Evolutionary conservation across 2,888 invertebrate genomes (phyloP).

Genomic region (Agrotis segetum): DNA sequence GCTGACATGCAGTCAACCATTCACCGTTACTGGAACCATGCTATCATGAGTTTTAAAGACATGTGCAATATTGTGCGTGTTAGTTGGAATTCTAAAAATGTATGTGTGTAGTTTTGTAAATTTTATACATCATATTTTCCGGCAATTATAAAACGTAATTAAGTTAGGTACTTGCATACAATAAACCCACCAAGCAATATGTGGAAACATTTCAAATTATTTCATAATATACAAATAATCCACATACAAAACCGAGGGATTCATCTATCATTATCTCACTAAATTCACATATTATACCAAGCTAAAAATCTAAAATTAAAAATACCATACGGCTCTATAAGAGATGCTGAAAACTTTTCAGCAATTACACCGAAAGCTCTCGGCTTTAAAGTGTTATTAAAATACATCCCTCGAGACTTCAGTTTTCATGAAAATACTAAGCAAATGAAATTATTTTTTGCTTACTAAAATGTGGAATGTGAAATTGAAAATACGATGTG

Average conservation of each 20-base stretch:
- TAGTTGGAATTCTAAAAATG: too few relatives aligned
- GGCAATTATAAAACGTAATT: too few relatives aligned
- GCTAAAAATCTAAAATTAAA: conserved; percentile 30
- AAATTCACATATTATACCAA: not conserved
- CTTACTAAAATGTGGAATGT: conserved; percentile 44
- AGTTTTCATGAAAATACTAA: conserved; percentile 56
- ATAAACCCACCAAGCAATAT: too few relatives aligned
- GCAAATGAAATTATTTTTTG: conserved; percentile 59
- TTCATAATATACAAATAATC: not conserved
- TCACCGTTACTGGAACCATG: too few relatives aligned
- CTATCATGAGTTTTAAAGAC: too few relatives aligned
- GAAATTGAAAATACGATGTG: conserved; percentile 48
- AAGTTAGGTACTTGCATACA: too few relatives aligned
- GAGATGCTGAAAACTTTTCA: conserved; percentile 57
- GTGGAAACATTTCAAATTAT: too few relatives aligned
- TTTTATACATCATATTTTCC: too few relatives aligned
- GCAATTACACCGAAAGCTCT: conserved; percentile 71
- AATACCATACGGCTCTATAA: conserved; percentile 28
- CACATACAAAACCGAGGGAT: not conserved
- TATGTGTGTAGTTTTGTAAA: too few relatives aligned
- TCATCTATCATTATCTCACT: not conserved
- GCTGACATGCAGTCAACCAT: too few relatives aligned
- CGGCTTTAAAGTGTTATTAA: conserved; percentile 68
- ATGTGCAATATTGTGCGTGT: too few relatives aligned
- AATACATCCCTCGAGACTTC: conserved; percentile 61